A percentile compares a stretch with the other conserved stretches of the same genome.
Conservation (phyloP, 2,888 invertebrate genomes). For the Drosophila setosimentum region DNA sequence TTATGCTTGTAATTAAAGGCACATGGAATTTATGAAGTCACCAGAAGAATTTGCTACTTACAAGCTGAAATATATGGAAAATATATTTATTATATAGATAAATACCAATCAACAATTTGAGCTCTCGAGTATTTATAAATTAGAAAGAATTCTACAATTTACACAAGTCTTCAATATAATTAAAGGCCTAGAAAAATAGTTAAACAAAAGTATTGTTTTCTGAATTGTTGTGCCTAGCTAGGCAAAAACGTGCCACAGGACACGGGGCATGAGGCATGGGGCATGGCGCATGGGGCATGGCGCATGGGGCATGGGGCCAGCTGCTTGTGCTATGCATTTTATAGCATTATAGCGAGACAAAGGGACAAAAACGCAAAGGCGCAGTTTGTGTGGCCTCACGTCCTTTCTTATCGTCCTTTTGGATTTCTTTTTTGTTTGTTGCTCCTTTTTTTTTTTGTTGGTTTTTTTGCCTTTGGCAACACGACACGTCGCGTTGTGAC, state of each 20-base stretch:
- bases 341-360: conserved; percentile 53
- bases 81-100: not conserved
- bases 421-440: not conserved
- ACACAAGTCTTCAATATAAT: not conserved
- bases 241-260: conserved; percentile 34
- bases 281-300: conserved; percentile 26
- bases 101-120: not conserved
- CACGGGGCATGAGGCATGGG: conserved; percentile 17
- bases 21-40: not conserved
- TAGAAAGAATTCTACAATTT: not conserved
- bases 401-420: not conserved
- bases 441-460: not conserved
- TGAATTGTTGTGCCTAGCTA: not conserved
- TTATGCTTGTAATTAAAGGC: not conserved
- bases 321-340: conserved; percentile 65
- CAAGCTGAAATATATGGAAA: not conserved
- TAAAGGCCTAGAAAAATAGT: conserved; percentile 41
- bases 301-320: conserved; percentile 1
- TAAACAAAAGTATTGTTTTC: conserved; percentile 27
- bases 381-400: conserved; percentile 25
- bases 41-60: not conserved
- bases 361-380: conserved; percentile 25
- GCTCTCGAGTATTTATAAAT: not conserved
- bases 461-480: conserved; percentile 1
- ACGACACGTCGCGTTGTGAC: conserved; percentile 59